Evolutionary conservation across 2,888 invertebrate species (phyloP).

Genomic region (Tenthredo scrophulariae): DNA sequence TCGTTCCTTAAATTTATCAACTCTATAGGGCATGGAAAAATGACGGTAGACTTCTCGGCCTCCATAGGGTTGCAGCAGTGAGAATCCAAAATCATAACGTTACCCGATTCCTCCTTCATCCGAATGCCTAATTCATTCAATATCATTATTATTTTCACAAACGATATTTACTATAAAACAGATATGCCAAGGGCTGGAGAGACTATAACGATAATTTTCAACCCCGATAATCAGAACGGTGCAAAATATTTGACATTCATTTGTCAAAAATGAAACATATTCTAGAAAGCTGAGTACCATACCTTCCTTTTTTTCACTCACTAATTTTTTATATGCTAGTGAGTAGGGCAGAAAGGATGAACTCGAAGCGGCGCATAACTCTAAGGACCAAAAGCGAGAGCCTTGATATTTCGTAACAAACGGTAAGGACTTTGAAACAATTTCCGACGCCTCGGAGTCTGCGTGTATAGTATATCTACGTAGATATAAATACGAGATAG

Average conservation of each 20-base stretch:
- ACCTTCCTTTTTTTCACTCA: neutral
- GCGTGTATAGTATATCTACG: neutral
- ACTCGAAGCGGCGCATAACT: neutral
- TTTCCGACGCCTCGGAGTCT: neutral
- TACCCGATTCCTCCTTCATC: neutral
- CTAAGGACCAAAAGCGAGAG: conserved; percentile 23
- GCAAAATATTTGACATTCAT: neutral
- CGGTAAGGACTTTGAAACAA: conserved; percentile 25
- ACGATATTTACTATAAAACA: neutral
- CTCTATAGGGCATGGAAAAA: neutral
- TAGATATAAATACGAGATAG: neutral
- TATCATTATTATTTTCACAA: neutral
- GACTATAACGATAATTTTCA: neutral
- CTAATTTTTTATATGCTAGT: neutral
- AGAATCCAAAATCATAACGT: neutral
- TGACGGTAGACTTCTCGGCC: neutral
- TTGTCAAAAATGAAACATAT: neutral
- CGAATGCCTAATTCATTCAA: neutral
- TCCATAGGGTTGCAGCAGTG: neutral
- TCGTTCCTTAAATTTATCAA: conserved; percentile 5
- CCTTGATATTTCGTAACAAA: conserved; percentile 26
- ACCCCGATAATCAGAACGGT: neutral
- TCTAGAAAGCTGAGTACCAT: neutral
- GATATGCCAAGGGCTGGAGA: no score
- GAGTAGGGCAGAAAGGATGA: neutral